These are phyloP conservation scores for Podarcis muralis DNA, from an alignment of 2,113 vertebrate genomes.

Conservation along the genomic window DNA sequence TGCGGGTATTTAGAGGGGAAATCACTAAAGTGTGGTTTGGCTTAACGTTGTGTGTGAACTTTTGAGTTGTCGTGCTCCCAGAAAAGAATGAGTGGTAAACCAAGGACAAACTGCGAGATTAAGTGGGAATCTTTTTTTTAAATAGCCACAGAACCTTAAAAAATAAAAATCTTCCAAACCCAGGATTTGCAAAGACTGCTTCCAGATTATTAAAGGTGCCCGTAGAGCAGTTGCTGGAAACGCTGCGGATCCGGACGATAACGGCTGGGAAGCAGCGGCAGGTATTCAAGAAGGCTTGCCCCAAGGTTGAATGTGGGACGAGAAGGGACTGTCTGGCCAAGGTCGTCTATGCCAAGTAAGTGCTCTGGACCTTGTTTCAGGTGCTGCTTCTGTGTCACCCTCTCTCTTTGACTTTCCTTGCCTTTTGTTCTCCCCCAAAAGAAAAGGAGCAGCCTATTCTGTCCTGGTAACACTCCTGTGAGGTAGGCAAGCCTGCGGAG, in stretches of 20 bases:
- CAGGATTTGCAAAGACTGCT: slow-evolving; percentile 78
- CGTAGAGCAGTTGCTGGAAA: slow-evolving; percentile 75
- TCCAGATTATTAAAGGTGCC: slow-evolving; percentile 83
- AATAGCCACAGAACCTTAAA: no score
- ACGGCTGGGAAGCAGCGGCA: slow-evolving; percentile 88
- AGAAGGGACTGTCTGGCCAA: slow-evolving; percentile 96
- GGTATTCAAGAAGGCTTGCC: slow-evolving; percentile 87
- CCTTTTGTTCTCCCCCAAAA: not conserved
- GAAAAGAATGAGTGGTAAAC: no score
- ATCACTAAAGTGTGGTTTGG: no score
- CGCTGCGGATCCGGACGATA: slow-evolving; percentile 83
- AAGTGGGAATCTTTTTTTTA: no score
- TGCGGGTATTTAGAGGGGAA: no score
- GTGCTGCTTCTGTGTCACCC: not conserved
- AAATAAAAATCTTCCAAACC: not conserved
- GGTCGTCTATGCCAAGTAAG: slow-evolving; percentile 87
- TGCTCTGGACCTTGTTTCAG: not conserved
- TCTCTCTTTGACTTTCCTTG: not conserved
- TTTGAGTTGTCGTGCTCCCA: no score
- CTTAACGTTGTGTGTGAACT: no score
- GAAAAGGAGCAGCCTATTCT: not conserved
- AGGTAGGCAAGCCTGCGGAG: not conserved
- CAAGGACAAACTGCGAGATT: no score
- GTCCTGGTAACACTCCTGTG: not conserved
- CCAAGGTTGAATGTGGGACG: slow-evolving; percentile 82